A percentile compares a stretch with the other conserved stretches of the same genome.
These are phyloP conservation scores for Drosophila rellima DNA, from an alignment of 2,888 invertebrate species.

Conservation along the genomic window DNA sequence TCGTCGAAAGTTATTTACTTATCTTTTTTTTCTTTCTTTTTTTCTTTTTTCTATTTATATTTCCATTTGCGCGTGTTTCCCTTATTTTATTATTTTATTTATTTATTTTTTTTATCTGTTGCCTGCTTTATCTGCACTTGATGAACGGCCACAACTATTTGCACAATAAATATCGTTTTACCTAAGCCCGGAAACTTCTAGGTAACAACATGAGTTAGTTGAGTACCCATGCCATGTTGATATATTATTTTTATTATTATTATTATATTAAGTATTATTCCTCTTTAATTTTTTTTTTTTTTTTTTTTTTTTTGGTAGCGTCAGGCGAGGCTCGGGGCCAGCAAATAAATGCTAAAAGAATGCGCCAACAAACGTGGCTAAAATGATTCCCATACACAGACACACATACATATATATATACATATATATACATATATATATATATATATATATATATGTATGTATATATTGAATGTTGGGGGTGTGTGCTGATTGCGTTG, in stretches of 20 bases:
- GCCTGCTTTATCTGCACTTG: conserved; percentile 38
- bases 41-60: conserved; percentile 15
- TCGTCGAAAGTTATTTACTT: conserved; percentile 46
- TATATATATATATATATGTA: too few species aligned
- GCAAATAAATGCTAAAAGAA: conserved; percentile 37
- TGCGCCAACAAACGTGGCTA: conserved; percentile 44
- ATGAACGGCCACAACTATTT: conserved; percentile 36
- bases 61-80: conserved; percentile 18
- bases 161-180: conserved; percentile 36
- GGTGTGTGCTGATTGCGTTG: conserved; percentile 36
- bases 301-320: conserved; percentile 12
- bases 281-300: neutral
- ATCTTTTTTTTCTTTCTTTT: conserved; percentile 24
- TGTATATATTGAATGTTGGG: conserved; percentile 38
- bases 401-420: too few species aligned
- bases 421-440: too few species aligned
- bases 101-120: conserved; percentile 10
- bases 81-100: neutral
- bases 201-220: conserved; percentile 8
- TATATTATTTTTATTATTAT: conserved; percentile 25
- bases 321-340: conserved; percentile 12
- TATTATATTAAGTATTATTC: conserved; percentile 16
- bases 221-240: conserved; percentile 12
- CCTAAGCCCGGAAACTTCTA: conserved; percentile 43
- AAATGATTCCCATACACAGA: conserved; percentile 9